A percentile compares a stretch with the other conserved stretches of the same genome.
phyloP scores from a whole-genome alignment of 2,113 vertebrate genomes.

The Coryphaenoides rupestris region DNA sequence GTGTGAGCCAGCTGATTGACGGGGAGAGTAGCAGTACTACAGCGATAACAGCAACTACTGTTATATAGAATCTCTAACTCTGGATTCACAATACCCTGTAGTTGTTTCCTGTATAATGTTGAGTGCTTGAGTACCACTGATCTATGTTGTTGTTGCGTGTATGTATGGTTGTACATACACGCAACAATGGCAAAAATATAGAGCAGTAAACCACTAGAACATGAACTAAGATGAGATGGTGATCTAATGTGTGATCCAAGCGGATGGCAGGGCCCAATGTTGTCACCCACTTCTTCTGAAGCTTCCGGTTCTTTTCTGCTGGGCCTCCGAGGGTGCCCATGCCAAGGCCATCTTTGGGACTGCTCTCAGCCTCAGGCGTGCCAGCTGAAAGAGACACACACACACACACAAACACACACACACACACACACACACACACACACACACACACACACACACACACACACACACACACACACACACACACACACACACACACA shows the following conservation, averaged over 20 bases:
- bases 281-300: slow-evolving; percentile 92
- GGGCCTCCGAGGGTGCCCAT: slow-evolving; percentile 86
- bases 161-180: too few species aligned
- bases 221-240: not conserved
- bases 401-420: slow-evolving; percentile 9
- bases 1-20: slow-evolving; percentile 19
- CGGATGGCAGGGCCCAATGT: not conserved
- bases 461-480: slow-evolving; percentile 16
- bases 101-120: too few species aligned
- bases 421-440: slow-evolving; percentile 2
- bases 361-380: slow-evolving; percentile 78
- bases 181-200: too few species aligned
- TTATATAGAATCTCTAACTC: not conserved
- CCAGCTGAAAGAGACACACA: slow-evolving; percentile 65
- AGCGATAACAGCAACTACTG: not conserved
- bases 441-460: slow-evolving; percentile 5
- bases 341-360: slow-evolving; percentile 82
- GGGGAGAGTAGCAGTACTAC: slow-evolving; percentile 13
- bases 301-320: slow-evolving; percentile 91
- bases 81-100: not conserved
- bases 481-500: slow-evolving; percentile 8
- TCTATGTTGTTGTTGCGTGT: too few species aligned
- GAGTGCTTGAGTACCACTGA: too few species aligned
- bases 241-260: not conserved
- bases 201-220: not conserved